Conservation (phyloP, 1,140 invertebrate species). For the Apocrypta bakeri region DNA sequence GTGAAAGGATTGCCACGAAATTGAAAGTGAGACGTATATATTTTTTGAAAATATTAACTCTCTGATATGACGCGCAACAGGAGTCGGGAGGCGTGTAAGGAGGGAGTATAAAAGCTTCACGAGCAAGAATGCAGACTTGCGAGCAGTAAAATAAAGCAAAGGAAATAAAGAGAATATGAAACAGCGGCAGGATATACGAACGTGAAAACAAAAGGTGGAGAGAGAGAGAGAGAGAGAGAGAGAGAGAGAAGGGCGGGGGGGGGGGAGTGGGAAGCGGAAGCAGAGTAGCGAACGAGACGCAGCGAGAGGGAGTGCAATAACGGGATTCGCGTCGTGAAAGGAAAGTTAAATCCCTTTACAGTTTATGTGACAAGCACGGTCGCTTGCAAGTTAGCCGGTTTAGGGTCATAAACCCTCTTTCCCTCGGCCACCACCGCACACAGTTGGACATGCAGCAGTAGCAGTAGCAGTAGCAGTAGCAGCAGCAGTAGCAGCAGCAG, state of each 20-base stretch:
- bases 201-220: background rate
- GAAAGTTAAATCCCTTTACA: conserved; percentile 73
- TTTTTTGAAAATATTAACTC: no score
- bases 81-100: conserved; percentile 26
- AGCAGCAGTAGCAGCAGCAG: conserved; percentile 25
- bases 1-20: background rate
- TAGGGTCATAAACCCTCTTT: conserved; percentile 68
- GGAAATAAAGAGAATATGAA: background rate
- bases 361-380: conserved; percentile 70
- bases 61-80: no score
- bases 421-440: conserved; percentile 49
- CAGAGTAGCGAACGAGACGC: background rate
- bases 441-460: conserved; percentile 28
- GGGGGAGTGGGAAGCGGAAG: conserved; percentile 51
- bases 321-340: conserved; percentile 67
- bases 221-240: conserved; percentile 48
- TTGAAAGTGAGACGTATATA: conserved; percentile 27
- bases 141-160: background rate
- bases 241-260: conserved; percentile 49
- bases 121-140: no score
- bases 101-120: no score
- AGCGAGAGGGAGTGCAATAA: conserved; percentile 61
- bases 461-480: background rate
- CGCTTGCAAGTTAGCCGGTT: conserved; percentile 69
- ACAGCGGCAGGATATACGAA: background rate